Evolutionary conservation across 2,113 vertebrate species (phyloP), one percentile per base, ranked within the genome.

Genomic region (Rana temporaria): DNA sequence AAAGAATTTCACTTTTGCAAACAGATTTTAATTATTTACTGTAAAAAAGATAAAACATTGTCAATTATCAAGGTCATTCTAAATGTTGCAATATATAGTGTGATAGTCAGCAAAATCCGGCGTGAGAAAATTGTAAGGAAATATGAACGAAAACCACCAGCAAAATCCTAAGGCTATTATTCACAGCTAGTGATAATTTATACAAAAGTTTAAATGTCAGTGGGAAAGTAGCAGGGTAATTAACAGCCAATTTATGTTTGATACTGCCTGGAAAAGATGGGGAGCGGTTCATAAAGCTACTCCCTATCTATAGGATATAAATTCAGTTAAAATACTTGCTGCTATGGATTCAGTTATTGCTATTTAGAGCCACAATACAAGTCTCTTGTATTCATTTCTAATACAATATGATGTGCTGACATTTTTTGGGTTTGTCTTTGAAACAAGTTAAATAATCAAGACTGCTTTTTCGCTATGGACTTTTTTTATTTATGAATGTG

Each of bases 131-230:
- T 52, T 24, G 20, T 3, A 34, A 38, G 60, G 38, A 48, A 70
- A 16, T 59, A 55, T 20, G 69, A 81, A 64, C 1, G 22, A 19
- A 81, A 64, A 19, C 24, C 22, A 64, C 38, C 30, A 3, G 20
- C 79, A 72, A 38, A 63, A 81, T 34, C 22, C 3, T 42, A 65
- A 34, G 18, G 72, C 42, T 81, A 72, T 81, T 80, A 62, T 57
- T 72, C 79, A 81, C 63, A 70, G 65, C 70, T 70, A 70, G 22
- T 80, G 66, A 63, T 72, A 64, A 81, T 81, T 81, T 81, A 72
- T 64, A 81, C 79, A 81, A 53, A 81, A 63, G 79, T 72, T 72
- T 72, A 72, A 71, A 72, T 81, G 67, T 81, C 57, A 81, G 22
- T 53, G 38, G 66, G 59, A 53, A 71, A 48, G 30, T 26, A 60